Base-by-base conservation (phyloP, 1,140 invertebrate species). In the Amyelois transitella region DNA sequence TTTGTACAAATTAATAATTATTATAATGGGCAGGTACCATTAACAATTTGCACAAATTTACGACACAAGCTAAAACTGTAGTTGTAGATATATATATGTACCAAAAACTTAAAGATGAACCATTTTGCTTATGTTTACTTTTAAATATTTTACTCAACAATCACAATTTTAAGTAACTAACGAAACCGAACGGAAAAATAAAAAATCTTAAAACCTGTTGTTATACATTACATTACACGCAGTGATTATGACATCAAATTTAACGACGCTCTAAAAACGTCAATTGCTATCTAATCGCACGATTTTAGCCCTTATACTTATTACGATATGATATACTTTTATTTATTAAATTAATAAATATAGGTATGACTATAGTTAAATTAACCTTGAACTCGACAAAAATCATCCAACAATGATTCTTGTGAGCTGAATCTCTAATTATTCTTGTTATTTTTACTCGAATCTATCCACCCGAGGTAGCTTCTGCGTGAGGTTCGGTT, bases 201-300 rank as follows among this genome's bases (percentile, higher is more conserved):
- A 75, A 69, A 67, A 75, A 55, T 66, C 53, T 50, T 47, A 51
- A 66, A 74, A 74, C 65, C 62, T 60, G 67, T 68, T 53, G 50
- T 71, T 74, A 69, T 50, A 58, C 64, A 70, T 71, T 55, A 51
- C n/a, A 38, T 8, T 38, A 64, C 59, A 38, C 61, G 45, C 54
- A 43, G 45, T 54, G 60, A 71, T 71, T 71, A 68, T 63, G 58
- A 62, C 62, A 65, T 68, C 58, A 65, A 45, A 44, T 61, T 20
- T 48, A 18, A n/a, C 49, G 51, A 24, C 49, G 19, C 8, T 44
- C 38, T 24, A 44, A 18, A n/a, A 19, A 19, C 18, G 8, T 45
- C 18, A 19, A 21, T 21, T 21, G 12, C 10, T n/a, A 0, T 48
- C 6, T 22, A 21, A 48, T 14, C n/a, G 20, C 21, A 21, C 45